Base-by-base conservation (phyloP, 2,888 invertebrate genomes). In the Capitulum mitella region DNA sequence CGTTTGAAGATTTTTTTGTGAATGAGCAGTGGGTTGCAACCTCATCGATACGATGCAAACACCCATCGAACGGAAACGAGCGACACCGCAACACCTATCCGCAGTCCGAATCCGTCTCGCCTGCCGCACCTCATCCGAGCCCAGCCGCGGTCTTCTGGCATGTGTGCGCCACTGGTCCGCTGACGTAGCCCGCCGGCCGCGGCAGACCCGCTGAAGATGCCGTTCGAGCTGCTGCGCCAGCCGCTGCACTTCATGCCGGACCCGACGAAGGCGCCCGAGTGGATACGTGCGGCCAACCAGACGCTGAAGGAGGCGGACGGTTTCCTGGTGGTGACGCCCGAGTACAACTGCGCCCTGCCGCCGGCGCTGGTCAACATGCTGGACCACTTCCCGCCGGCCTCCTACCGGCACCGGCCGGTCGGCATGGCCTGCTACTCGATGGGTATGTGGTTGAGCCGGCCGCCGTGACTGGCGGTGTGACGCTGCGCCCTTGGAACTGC, bases 341-440 rank as follows among this genome's bases (percentile, higher is more conserved):
- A 87, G 78, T 86, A 86, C 82, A 87, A 87, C 82, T 85, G 85
- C 82, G 83, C 83, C 61, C 83, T 87, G 54, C 86, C 87, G 1
- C 87, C 87, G 29, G 87, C 87, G 0, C 84, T 88, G n/a, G 80
- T 84, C 74, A 86, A 86, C 82, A 83, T 87, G 83, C 76, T 88
- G 81, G 85, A 86, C 82, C 86, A 87, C 81, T 87, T 88, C 80
- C 84, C 86, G 3, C 84, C 85, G 6, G 83, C 84, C n/a, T 82
- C 84, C 64, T 88, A 83, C 81, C 81, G 84, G 26, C 86, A 84
- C 81, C 84, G 84, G 77, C 85, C 86, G 43, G 83, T 83, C 78
- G 85, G 83, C 58, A 83, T 85, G 79, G 83, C 84, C 79, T 82
- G 83, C 40, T 86, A 86, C 81, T 85, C 85, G 2, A 78, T 83